Conservation (phyloP, 2,797 vertebrate species). For the Myotis myotis region DNA sequence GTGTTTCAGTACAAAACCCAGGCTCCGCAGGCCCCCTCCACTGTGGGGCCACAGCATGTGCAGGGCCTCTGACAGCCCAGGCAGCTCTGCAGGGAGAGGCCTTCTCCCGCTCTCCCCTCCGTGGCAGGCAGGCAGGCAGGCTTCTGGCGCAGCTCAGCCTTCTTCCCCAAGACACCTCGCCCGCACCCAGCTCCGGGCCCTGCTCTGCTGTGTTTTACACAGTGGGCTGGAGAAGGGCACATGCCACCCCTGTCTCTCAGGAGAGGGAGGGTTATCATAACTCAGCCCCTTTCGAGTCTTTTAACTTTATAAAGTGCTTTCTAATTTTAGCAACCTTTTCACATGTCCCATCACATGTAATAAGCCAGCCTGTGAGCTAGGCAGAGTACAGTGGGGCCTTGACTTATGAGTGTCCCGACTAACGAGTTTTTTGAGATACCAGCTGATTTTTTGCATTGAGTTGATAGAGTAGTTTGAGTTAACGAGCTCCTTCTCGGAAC, state of each 20-base stretch:
- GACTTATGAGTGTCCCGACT: too few relatives aligned
- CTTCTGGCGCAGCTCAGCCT: neutral
- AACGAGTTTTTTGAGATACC: too few relatives aligned
- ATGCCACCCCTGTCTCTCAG: neutral
- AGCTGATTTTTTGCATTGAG: too few relatives aligned
- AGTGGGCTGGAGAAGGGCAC: neutral
- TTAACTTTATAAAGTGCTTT: neutral
- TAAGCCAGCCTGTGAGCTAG: neutral
- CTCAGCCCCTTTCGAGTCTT: neutral
- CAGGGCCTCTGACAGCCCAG: neutral
- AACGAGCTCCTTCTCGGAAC: too few relatives aligned
- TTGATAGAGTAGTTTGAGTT: too few relatives aligned
- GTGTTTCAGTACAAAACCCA: neutral
- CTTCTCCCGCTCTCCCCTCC: neutral
- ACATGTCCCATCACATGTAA: neutral
- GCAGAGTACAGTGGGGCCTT: neutral
- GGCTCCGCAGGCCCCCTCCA: neutral
- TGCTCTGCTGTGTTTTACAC: neutral
- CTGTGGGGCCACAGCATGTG: neutral
- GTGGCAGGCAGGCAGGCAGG: too few relatives aligned
- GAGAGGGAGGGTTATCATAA: neutral
- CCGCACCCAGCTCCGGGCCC: neutral
- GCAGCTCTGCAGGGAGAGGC: neutral
- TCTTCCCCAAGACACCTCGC: neutral
- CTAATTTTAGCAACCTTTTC: neutral